Base-by-base conservation (phyloP, 1,140 invertebrate species). In the Cyclargus thomasi region DNA sequence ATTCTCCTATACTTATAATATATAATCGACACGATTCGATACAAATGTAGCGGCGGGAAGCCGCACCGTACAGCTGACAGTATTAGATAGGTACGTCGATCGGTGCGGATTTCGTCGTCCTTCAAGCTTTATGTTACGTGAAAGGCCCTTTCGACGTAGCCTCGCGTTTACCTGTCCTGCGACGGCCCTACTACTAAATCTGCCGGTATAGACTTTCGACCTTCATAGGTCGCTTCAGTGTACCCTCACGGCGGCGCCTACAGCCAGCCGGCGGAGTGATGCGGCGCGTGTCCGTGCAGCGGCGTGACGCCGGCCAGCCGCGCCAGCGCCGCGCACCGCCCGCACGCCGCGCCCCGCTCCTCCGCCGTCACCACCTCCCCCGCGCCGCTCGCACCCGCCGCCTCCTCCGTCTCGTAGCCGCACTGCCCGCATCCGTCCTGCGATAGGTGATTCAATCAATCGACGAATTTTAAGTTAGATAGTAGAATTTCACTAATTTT, bases 261-360 rank as follows among this genome's bases (percentile, higher is more conserved):
- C n/a, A 89, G 79, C 86, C 86, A 89, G 68, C 85, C 86, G 64
- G 85, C 86, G 55, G 86, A 87, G 78, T 89, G 85, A 66, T 87
- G 86, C 71, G 84, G 86, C 72, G 80, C 82, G 78, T 88, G 86
- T 1, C 85, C 86, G 77, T 84, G 82, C 71, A 88, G 83, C 76
- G 86, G 86, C 67, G 86, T 87, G 64, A 88, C 84, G 68, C 86
- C 86, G 17, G 86, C 83, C 65, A 87, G 80, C 53, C 82, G 80
- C 71, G 82, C 82, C 66, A 85, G 79, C 65, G 81, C 81, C 65
- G 82, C 83, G 76, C 83, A 82, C 59, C 83, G 78, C 62, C 78
- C 75, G 78, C 83, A 83, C 68, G 74, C 35, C 68, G 65, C 70
- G 20, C 59, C 71, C 55, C 59, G 59, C 64, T 14, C 67, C 63